These are phyloP conservation scores for Sus cebifrons DNA, from an alignment of 2,797 vertebrate species.

Conservation along the genomic window DNA sequence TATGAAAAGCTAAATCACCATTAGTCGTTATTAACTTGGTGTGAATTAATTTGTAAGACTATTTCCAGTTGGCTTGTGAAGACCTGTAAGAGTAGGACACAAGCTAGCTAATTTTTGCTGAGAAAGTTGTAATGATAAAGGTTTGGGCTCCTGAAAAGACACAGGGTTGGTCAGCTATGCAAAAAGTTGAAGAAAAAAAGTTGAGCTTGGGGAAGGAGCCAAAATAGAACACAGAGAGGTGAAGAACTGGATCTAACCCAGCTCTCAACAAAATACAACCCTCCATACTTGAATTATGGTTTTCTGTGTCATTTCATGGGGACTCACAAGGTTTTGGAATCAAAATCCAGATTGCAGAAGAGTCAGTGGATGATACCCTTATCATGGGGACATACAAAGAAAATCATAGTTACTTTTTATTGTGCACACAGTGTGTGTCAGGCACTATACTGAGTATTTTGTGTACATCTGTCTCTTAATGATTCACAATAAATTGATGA, in stretches of 20 bases:
- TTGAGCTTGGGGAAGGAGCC: neutral
- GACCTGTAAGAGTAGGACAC: neutral
- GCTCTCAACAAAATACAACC: accelerated
- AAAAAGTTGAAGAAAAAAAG: neutral
- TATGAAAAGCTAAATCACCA: neutral
- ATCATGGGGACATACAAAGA: neutral
- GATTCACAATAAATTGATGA: neutral
- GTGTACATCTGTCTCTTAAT: neutral
- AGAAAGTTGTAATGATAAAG: neutral
- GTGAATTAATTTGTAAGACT: neutral
- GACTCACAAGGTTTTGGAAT: neutral
- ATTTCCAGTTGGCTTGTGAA: neutral
- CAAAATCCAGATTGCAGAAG: neutral
- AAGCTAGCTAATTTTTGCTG: neutral
- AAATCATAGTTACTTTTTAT: neutral
- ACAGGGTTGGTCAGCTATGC: neutral
- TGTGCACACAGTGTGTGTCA: accelerated
- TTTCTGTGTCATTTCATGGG: neutral
- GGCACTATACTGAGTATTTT: neutral
- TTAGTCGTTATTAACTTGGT: neutral
- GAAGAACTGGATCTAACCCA: neutral
- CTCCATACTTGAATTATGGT: accelerated
- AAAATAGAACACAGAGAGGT: neutral
- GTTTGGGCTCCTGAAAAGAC: neutral
- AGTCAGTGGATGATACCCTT: neutral